phyloP scores from a whole-genome alignment of 35 echinoderm and acorn worm species.

The Hemicentrotus pulcherrimus region DNA sequence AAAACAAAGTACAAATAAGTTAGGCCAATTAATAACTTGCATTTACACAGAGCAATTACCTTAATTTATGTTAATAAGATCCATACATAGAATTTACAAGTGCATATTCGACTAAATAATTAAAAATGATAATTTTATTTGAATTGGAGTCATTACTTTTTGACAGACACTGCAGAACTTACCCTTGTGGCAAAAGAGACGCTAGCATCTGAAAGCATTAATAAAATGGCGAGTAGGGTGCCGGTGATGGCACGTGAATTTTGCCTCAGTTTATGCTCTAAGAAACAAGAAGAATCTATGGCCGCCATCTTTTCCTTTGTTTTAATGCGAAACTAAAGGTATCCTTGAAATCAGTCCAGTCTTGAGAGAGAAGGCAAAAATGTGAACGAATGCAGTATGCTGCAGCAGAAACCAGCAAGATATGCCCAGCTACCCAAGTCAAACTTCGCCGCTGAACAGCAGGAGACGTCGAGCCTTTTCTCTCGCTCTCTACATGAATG shows the following conservation, averaged over 20 bases:
- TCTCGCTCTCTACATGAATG: not conserved
- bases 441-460: not conserved
- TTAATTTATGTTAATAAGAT: not conserved
- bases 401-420: not conserved
- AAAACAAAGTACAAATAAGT: not conserved
- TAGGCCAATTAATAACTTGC: not conserved
- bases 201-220: conserved; percentile 35
- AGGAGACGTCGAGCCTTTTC: not conserved
- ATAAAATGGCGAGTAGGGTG: not conserved
- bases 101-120: not conserved
- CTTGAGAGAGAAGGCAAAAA: not conserved
- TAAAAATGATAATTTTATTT: not conserved
- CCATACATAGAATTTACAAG: not conserved
- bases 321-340: not conserved
- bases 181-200: conserved; percentile 32
- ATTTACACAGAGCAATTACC: not conserved
- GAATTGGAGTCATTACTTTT: not conserved
- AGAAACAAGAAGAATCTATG: conserved; percentile 20
- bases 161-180: not conserved
- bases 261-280: conserved; percentile 31
- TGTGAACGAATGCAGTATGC: not conserved
- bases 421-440: not conserved
- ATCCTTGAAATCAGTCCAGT: not conserved
- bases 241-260: not conserved
- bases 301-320: not conserved